Conservation (phyloP, 2,113 vertebrate species). For the Otocyon megalotis region DNA sequence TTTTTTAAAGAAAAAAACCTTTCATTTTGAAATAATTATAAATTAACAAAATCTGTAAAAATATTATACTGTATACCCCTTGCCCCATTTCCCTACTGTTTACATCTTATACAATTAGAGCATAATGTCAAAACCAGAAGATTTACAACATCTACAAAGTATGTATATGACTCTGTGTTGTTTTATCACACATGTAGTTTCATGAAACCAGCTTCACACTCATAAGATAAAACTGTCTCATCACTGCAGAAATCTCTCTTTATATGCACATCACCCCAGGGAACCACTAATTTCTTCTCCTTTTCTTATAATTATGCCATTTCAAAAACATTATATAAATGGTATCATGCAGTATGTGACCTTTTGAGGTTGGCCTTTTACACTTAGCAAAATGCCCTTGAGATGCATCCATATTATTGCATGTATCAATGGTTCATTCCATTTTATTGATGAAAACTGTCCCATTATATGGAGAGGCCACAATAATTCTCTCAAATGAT, state of each 20-base stretch:
- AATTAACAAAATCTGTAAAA: background rate
- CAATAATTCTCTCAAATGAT: background rate
- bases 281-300: background rate
- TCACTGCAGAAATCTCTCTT: background rate
- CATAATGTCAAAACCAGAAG: background rate
- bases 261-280: rapidly evolving
- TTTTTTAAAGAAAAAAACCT: background rate
- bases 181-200: background rate
- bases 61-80: background rate
- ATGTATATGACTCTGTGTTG: background rate
- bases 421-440: background rate
- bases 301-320: background rate
- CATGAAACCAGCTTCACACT: background rate
- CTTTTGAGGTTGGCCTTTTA: background rate
- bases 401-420: background rate
- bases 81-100: background rate
- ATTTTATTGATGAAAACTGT: background rate
- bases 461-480: background rate
- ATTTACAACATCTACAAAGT: background rate
- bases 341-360: background rate
- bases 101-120: background rate
- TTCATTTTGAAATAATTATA: constrained; percentile 11
- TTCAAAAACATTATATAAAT: background rate
- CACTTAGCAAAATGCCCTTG: background rate
- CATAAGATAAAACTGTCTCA: background rate